phyloP scores from a whole-genome alignment of 1,140 invertebrate species.

The Lineus longissimus region DNA sequence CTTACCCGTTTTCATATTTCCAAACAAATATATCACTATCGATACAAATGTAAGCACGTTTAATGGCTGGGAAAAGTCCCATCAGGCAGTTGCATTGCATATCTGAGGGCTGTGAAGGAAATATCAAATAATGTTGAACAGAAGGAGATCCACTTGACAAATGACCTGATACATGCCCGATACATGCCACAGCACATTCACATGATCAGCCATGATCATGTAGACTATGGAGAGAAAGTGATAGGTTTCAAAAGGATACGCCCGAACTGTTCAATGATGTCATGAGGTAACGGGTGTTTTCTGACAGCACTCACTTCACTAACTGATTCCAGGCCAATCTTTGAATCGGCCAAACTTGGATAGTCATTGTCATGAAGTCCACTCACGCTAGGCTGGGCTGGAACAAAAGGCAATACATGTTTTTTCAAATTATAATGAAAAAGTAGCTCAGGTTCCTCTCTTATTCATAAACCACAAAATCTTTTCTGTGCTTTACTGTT shows the following conservation, averaged over 20 bases:
- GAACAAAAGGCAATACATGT: slow-evolving; percentile 11
- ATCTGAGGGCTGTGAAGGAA: slow-evolving; percentile 23
- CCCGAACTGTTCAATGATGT: slow-evolving; percentile 89
- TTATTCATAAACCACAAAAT: too few species aligned
- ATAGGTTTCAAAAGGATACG: slow-evolving; percentile 73
- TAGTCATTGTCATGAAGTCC: slow-evolving; percentile 88
- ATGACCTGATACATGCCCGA: too few species aligned
- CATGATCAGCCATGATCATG: too few species aligned
- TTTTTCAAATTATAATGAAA: too few species aligned
- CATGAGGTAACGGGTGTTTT: slow-evolving; percentile 82
- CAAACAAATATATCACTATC: slow-evolving; percentile 97
- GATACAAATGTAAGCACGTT: slow-evolving; percentile 92
- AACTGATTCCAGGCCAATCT: slow-evolving; percentile 57
- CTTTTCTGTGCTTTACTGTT: too few species aligned
- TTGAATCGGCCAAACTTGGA: slow-evolving; percentile 67
- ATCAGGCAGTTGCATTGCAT: slow-evolving; percentile 88
- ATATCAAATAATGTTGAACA: too few species aligned
- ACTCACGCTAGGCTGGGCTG: slow-evolving; percentile 68
- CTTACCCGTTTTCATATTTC: slow-evolving; percentile 83
- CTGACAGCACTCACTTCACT: slow-evolving; percentile 74
- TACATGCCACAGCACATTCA: too few species aligned
- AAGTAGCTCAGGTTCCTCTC: too few species aligned
- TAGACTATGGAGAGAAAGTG: too few species aligned
- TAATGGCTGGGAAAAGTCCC: slow-evolving; percentile 94
- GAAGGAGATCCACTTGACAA: too few species aligned